Base-by-base conservation (phyloP, 2,113 vertebrate genomes). In the Rhinopithecus roxellana region DNA sequence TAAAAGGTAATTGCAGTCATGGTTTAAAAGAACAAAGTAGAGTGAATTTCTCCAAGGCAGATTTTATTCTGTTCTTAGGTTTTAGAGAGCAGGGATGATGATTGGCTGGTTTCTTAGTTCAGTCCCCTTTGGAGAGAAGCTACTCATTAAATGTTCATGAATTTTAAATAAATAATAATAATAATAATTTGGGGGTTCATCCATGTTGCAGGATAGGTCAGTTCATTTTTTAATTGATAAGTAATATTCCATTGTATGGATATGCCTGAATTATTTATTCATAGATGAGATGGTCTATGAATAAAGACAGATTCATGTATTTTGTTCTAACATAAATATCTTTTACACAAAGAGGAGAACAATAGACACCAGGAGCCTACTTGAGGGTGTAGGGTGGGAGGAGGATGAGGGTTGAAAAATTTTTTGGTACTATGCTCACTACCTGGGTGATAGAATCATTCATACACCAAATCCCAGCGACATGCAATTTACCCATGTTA, bases 111-210 rank as follows among this genome's bases (percentile, higher is more conserved):
- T 92, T 93, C 81, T 95, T 23, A 43, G 72, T 30, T 91, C 57
- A 77, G 8, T 93, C 95, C 64, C 10, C 20, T 93, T 93, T 80
- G 87, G 67, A 83, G 18, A 85, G 89, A 96, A 92, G 22, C 52
- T 38, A 32, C 32, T 89, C 38, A 35, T 97, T 92, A 90, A 92
- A 83, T 52, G 80, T 94, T 88, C 89, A 64, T 92, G 81, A 89
- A 83, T 91, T 96, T 70, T 86, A 77, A 97, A 52, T 48, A 48
- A 59, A 50, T 14, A 50, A 13, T 50, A 14, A 48, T 48, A 48
- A 50, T 50, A 50, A 50, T 50, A 50, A 50, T 50, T 50, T 50
- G 48, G 3, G 25, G 25, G 8, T 78, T 78, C 43, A 32, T 30
- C 8, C 27, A 32, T 18, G 43, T 78, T 48, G 8, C 32, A 78